A percentile compares a stretch with the other conserved stretches of the same genome.
These are phyloP conservation scores for Eumacrocentrus americanus DNA, from an alignment of 2,888 invertebrate species.

Conservation along the genomic window DNA sequence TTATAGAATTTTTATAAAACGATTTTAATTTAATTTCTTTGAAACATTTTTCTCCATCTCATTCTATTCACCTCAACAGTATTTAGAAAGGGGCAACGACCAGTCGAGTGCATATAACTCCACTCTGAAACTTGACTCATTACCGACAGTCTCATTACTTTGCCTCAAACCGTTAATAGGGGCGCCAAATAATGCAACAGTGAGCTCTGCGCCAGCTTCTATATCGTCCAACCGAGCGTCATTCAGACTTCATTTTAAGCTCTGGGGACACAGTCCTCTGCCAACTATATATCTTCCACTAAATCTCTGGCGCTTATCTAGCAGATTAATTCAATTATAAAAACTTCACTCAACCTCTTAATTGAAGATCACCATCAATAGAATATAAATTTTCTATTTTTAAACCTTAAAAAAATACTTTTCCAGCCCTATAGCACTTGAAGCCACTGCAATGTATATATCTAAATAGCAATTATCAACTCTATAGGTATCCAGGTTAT, in stretches of 20 bases:
- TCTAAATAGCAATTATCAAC: background rate
- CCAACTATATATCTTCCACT: background rate
- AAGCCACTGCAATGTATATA: background rate
- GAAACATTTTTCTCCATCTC: too few species aligned
- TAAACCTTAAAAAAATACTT: too few species aligned
- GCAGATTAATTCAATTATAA: background rate
- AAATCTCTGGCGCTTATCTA: background rate
- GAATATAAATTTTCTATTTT: background rate
- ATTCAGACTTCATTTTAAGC: slow-evolving; percentile 1
- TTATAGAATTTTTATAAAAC: too few species aligned
- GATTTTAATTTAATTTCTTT: too few species aligned
- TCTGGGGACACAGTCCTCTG: background rate
- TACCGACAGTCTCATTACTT: slow-evolving; percentile 1
- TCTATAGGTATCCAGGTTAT: background rate
- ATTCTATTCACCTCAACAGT: too few species aligned
- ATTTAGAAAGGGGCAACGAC: background rate
- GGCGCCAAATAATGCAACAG: background rate
- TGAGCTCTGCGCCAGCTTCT: background rate
- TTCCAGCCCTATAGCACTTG: too few species aligned
- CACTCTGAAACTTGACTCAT: slow-evolving; percentile 2
- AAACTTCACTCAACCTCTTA: background rate
- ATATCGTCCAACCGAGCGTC: background rate
- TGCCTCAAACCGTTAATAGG: slow-evolving; percentile 1
- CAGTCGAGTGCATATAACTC: background rate
- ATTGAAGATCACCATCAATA: too few species aligned